A percentile compares a stretch with the other conserved stretches of the same genome.
phyloP scores from a whole-genome alignment of 1,140 invertebrate species.

The Grapholita molesta region DNA sequence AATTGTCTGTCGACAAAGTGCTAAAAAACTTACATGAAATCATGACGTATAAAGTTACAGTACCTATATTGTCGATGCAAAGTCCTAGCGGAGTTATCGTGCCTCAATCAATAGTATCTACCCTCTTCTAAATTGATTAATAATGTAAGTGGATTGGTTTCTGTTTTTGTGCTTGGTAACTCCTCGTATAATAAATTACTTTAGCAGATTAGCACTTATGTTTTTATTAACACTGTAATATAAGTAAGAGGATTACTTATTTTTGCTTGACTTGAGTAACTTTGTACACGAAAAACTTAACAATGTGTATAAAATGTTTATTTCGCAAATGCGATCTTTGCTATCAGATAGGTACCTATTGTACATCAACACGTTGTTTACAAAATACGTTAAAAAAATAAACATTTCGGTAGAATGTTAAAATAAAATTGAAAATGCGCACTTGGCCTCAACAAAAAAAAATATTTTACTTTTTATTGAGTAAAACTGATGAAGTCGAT shows the following conservation, averaged over 20 bases:
- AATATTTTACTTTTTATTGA: not conserved
- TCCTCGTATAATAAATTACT: too few relatives aligned
- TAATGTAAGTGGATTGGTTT: too few relatives aligned
- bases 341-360: not conserved
- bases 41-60: too few relatives aligned
- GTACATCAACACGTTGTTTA: not conserved
- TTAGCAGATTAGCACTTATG: not conserved
- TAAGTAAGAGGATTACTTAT: not conserved
- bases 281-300: not conserved
- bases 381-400: not conserved
- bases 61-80: too few relatives aligned
- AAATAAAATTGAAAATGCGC: not conserved
- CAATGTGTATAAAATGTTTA: not conserved
- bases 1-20: too few relatives aligned
- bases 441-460: not conserved
- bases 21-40: too few relatives aligned
- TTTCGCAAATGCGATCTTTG: not conserved
- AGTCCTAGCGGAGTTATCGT: too few relatives aligned
- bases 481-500: not conserved
- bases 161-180: too few relatives aligned
- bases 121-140: too few relatives aligned
- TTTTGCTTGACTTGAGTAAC: not conserved
- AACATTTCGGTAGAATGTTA: not conserved
- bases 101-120: too few relatives aligned
- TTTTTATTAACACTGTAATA: not conserved